Conservation (phyloP, 2,113 vertebrate genomes). For the Peucedramus taeniatus region DNA sequence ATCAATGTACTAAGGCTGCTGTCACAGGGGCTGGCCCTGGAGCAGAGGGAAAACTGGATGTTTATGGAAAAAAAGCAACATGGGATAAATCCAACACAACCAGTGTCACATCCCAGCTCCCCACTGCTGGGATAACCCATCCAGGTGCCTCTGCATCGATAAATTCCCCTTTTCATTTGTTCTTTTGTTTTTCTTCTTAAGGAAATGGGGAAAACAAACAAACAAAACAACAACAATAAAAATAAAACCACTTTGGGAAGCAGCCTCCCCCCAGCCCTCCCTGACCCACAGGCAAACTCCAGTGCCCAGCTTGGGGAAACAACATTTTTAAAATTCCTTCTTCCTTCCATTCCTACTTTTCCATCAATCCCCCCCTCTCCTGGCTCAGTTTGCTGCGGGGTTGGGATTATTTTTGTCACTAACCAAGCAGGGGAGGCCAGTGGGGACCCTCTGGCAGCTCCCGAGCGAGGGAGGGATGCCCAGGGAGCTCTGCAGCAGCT, state of each 20-base stretch:
- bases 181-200: neutral
- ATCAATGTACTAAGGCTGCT: neutral
- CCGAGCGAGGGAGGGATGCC: neutral
- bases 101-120: neutral
- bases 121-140: neutral
- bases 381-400: neutral
- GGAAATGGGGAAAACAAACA: neutral
- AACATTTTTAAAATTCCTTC: neutral
- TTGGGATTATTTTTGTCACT: slow-evolving; percentile 23
- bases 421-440: slow-evolving; percentile 28
- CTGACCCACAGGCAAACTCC: neutral
- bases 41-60: neutral
- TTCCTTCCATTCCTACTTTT: neutral
- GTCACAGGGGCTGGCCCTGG: neutral
- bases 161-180: neutral
- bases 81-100: neutral
- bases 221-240: neutral
- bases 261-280: neutral
- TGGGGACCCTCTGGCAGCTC: neutral
- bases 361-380: neutral
- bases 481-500: slow-evolving; percentile 59
- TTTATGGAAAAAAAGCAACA: neutral
- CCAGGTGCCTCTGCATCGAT: neutral
- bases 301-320: neutral
- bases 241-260: neutral